Evolutionary conservation across 1,140 invertebrate genomes (phyloP).

Genomic region (Halesus radiatus): DNA sequence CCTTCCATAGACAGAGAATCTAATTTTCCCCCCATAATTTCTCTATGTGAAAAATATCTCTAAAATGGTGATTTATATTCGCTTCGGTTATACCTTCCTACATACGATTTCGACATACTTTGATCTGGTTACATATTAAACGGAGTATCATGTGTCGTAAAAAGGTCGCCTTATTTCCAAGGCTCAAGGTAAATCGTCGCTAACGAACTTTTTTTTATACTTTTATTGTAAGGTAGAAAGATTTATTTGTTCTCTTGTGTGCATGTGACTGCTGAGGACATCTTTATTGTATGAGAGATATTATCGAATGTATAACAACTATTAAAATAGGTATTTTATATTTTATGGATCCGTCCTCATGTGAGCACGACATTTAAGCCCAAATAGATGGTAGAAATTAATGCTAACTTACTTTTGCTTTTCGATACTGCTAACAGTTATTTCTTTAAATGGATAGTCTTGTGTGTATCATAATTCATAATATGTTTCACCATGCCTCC

Average conservation of each 20-base stretch:
- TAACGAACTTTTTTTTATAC: conserved; percentile 37
- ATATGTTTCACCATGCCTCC: too few species aligned
- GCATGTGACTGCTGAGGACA: conserved; percentile 7
- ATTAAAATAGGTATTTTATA: not conserved
- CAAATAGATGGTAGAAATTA: too few species aligned
- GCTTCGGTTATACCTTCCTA: not conserved
- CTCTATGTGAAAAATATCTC: conserved; percentile 31
- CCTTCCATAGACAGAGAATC: conserved; percentile 35
- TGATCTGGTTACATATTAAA: conserved; percentile 40
- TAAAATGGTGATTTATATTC: conserved; percentile 38
- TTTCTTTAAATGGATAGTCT: too few species aligned
- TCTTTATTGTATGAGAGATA: conserved; percentile 32
- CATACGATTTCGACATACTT: conserved; percentile 27
- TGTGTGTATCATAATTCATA: too few species aligned
- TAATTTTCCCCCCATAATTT: conserved; percentile 53
- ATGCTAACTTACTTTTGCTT: too few species aligned
- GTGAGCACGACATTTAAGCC: too few species aligned
- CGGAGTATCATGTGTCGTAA: conserved; percentile 30
- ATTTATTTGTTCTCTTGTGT: conserved; percentile 31
- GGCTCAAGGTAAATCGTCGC: conserved; percentile 25
- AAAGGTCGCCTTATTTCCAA: conserved; percentile 5
- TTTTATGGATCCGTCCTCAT: too few species aligned
- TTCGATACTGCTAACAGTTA: too few species aligned
- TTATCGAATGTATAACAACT: not conserved
- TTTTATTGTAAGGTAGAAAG: conserved; percentile 3